Base-by-base conservation (phyloP, 2,797 vertebrate genomes). In the Champsocephalus gunnari region DNA sequence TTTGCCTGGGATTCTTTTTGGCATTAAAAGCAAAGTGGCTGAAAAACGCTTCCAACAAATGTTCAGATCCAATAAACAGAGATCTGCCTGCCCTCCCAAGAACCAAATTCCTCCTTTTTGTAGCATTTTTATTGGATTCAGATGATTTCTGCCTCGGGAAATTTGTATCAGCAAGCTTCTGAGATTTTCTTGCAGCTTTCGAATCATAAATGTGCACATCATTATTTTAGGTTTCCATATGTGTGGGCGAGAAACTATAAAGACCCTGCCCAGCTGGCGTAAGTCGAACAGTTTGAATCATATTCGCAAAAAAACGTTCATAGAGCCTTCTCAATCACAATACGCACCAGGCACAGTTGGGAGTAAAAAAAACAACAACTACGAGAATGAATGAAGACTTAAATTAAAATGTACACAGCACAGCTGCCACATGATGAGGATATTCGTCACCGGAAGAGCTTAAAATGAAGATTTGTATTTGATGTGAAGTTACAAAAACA, bases 61-160 rank as follows among this genome's bases (percentile, higher is more conserved):
- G 51, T 71, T 80, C 72, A 65, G 54, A 80, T 65, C 38, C 41
- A 70, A 77, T 58, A 66, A 66, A 62, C 77, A 66, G 44, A 68
- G 14, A 73, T 14, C 63, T 47, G 48, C 76, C 49, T 50, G 57
- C 43, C 14, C 11, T 16, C 51, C 45, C 64, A 10, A 45, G 32
- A 61, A 32, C 44, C 53, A n/a, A 54, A 73, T 34, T 67, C 76
- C 69, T 57, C 17, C 24, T 78, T 82, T 77, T 81, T 69, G 68
- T 4, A 43, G 75, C 28, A 3, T 71, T 77, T 80, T 1, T 12
- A 17, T 62, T 53, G 59, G 4, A 32, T 17, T 82, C 84, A 75
- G 70, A 85, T 68, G 70, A 58, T 86, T 82, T 51, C 55, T 24
- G 43, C 24, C 9, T 44, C 19, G 70, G 76, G n/a, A 75, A 47